Base-by-base conservation (phyloP, 2,888 invertebrate genomes). In the Hydrotaea cyrtoneurina region DNA sequence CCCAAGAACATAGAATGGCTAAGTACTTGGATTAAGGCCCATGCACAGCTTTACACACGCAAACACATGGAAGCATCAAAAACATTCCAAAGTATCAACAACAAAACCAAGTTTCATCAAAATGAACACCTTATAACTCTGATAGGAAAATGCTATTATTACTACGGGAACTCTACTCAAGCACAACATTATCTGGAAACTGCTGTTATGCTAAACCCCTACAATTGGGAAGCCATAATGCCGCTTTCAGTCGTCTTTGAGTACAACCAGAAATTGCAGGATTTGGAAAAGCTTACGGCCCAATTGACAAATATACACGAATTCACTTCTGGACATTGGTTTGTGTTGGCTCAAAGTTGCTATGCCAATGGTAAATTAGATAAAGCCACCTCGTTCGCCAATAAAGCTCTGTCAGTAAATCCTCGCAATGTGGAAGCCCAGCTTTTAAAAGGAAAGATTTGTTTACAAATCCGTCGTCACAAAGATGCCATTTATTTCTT, bases 61-160 rank as follows among this genome's bases (percentile, higher is more conserved):
- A 96, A 96, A 89, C 96, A 95, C 90, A 91, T 93, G 71, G 94
- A 94, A 88, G 96, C 96, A 0, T 93, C 96, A 0, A 93, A 93
- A 71, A 94, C 95, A 4, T 94, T 96, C 87, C 94, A 94, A 88
- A 93, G 94, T 59, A 93, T 96, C 80, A 96, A 96, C 89, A 94
- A 95, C 86, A 93, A 94, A 74, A 94, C 94, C 53, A 91, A 93
- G 71, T 92, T 97, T 46, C 94, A 95, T 86, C 95, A 96, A 89
- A 96, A 96, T 91, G 94, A 94, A 50, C 93, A 94, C 85, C 91
- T 96, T 55, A 92, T 96, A 79, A 94, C 95, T 0, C 94, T 94
- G 66, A 94, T 96, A 89, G 97, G 96, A 0, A 95, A 95, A 90
- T 95, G 96, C 76, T 94, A 95, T 88, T 95, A 96, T 89, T 95